phyloP scores from a whole-genome alignment of 1,140 invertebrate species.

The Ylistrum balloti region DNA sequence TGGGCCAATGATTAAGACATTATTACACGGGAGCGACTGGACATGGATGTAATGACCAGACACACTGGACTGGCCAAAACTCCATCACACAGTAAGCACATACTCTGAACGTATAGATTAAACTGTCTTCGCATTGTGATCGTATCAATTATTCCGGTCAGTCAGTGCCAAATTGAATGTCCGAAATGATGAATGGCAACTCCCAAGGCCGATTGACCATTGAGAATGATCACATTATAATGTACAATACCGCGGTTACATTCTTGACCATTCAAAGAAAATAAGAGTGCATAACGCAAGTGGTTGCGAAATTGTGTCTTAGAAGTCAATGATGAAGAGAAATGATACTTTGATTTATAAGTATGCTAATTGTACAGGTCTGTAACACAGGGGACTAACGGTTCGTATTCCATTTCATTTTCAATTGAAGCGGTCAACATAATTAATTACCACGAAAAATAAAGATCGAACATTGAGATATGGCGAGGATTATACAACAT shows the following conservation, averaged over 20 bases:
- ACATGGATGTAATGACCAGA: background rate
- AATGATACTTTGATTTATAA: background rate
- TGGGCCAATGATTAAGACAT: background rate
- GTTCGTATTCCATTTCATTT: too few relatives aligned
- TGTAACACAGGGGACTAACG: too few relatives aligned
- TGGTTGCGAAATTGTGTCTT: too few relatives aligned
- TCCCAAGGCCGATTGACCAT: slow-evolving; percentile 24
- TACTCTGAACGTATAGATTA: background rate
- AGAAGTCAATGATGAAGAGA: too few relatives aligned
- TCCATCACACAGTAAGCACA: background rate
- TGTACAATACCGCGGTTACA: background rate
- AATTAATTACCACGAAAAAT: too few relatives aligned
- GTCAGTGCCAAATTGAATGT: slow-evolving; percentile 11
- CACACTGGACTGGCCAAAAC: background rate
- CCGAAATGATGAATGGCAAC: slow-evolving; percentile 5
- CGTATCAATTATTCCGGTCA: slow-evolving; percentile 32
- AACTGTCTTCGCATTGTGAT: slow-evolving; percentile 33
- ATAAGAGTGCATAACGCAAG: too few relatives aligned
- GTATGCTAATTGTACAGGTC: background rate
- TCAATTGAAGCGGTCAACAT: too few relatives aligned
- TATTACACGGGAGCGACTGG: background rate
- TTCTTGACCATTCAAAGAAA: background rate
- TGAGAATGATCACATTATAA: slow-evolving; percentile 5
- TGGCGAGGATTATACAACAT: too few relatives aligned
- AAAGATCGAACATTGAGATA: too few relatives aligned